phyloP scores from a whole-genome alignment of 2,888 invertebrate genomes.

The Diarsia brunnea region DNA sequence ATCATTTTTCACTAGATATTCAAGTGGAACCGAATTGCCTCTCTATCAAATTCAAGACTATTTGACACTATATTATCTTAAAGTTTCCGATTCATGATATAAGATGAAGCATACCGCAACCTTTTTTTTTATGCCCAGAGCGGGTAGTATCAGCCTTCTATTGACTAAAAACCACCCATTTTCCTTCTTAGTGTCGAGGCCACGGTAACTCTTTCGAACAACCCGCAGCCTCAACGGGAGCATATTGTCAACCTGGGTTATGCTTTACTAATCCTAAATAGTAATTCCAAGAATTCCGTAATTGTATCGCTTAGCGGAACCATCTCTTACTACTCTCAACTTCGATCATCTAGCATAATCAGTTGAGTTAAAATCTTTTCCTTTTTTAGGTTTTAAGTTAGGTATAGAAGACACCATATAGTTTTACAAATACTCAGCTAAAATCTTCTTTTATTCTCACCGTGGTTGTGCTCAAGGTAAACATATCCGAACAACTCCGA shows the following conservation, averaged over 20 bases:
- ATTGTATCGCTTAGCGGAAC: too few species aligned
- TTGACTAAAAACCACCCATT: too few species aligned
- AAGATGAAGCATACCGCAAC: too few species aligned
- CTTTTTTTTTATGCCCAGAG: too few species aligned
- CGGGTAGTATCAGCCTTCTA: too few species aligned
- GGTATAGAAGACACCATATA: not conserved
- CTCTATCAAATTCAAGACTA: not conserved
- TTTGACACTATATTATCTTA: not conserved
- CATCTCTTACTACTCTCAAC: not conserved
- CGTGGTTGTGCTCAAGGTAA: constrained; percentile 5
- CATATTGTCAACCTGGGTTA: not conserved
- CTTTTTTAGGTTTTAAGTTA: not conserved
- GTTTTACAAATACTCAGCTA: not conserved
- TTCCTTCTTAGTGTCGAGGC: too few species aligned
- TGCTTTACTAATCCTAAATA: not conserved
- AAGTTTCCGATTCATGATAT: not conserved
- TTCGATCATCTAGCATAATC: not conserved
- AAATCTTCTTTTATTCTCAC: not conserved
- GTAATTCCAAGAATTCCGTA: not conserved
- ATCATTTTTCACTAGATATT: not conserved
- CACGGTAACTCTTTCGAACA: too few species aligned
- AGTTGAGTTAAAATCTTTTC: not conserved
- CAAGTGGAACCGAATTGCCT: not conserved
- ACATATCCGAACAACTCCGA: constrained; percentile 18
- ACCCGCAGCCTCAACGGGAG: too few species aligned